These are phyloP conservation scores for Sarcophaga bullata DNA, from an alignment of 1,140 invertebrate species.

Conservation along the genomic window DNA sequence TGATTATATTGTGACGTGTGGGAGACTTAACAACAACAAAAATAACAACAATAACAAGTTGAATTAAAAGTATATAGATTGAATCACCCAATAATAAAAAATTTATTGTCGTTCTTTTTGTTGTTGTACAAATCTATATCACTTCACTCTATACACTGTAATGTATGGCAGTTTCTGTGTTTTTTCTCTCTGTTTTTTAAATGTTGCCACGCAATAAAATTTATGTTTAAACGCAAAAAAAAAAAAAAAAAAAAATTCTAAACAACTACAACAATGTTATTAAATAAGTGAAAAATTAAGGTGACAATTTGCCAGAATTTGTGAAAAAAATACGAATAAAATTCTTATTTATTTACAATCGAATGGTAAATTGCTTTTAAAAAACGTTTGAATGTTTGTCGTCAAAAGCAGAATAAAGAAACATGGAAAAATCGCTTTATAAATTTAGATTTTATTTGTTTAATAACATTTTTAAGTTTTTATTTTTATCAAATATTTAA, in stretches of 20 bases:
- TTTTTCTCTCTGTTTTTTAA: background rate
- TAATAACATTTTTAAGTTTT: background rate
- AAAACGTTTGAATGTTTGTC: background rate
- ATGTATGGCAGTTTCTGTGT: background rate
- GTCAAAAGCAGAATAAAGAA: background rate
- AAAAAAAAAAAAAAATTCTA: no score
- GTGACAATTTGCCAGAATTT: slow-evolving; percentile 38
- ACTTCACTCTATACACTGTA: no score
- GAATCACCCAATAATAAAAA: slow-evolving; percentile 27
- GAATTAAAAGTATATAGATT: slow-evolving; percentile 15
- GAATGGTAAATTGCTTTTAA: background rate
- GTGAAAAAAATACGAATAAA: background rate
- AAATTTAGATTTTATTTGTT: background rate
- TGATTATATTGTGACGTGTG: slow-evolving; percentile 38
- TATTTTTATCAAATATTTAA: background rate
- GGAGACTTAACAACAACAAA: slow-evolving; percentile 18
- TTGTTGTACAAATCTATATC: no score
- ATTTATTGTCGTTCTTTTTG: no score
- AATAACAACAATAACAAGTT: slow-evolving; percentile 1
- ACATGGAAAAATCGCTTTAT: background rate
- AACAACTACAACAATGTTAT: no score
- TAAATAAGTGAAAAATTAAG: slow-evolving; percentile 34
- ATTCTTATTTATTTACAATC: background rate
- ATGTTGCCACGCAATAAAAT: background rate
- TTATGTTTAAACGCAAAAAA: background rate